Evolutionary conservation across 1,140 invertebrate genomes (phyloP).

Genomic region (Drosophila nannoptera): DNA sequence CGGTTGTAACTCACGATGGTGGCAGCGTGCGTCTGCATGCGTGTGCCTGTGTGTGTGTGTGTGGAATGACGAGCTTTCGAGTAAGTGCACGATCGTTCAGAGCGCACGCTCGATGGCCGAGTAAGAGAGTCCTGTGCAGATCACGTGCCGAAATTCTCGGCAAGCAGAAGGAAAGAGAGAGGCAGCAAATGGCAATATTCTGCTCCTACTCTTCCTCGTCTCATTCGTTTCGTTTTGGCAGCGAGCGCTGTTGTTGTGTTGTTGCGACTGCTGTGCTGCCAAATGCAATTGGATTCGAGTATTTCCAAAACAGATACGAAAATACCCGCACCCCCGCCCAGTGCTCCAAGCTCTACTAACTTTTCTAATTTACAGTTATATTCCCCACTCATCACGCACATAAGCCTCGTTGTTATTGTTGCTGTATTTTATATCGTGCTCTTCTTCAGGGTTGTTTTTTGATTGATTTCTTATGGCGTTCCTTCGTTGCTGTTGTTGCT

Average conservation of each 20-base stretch:
- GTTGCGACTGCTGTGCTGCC: too few species aligned
- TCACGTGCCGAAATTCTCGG: neutral
- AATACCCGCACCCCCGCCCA: too few species aligned
- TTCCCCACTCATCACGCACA: conserved; percentile 50
- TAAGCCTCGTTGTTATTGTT: conserved; percentile 25
- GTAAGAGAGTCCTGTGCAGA: neutral
- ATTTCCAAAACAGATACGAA: too few species aligned
- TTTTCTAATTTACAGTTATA: conserved; percentile 14
- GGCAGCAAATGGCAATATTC: too few species aligned
- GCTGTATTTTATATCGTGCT: conserved; percentile 14
- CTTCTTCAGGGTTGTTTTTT: conserved; percentile 57
- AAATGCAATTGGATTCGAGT: too few species aligned
- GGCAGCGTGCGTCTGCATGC: neutral
- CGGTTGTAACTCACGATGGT: neutral
- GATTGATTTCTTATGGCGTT: conserved; percentile 52
- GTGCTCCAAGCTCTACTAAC: neutral
- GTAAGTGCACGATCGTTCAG: neutral
- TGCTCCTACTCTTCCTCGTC: too few species aligned
- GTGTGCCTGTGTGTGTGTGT: neutral
- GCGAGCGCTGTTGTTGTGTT: too few species aligned
- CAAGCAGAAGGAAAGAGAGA: neutral
- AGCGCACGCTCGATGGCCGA: neutral
- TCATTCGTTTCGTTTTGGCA: too few species aligned
- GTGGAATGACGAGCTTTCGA: neutral
- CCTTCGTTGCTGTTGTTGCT: conserved; percentile 10